These are phyloP conservation scores for Erpetoichthys calabaricus DNA, from an alignment of 2,797 vertebrate species.

Conservation along the genomic window DNA sequence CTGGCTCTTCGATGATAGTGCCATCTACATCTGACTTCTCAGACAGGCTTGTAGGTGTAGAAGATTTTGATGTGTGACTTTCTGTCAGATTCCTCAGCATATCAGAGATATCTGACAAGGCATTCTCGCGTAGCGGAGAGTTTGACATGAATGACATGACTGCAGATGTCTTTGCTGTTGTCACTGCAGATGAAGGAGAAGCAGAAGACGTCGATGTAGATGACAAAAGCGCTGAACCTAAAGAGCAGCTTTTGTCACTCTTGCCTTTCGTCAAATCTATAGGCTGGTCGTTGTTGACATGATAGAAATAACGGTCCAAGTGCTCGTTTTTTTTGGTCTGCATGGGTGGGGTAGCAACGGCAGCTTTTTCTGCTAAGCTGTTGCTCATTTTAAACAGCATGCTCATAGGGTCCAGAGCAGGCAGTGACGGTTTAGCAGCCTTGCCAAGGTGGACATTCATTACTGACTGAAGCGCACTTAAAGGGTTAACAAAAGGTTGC, in stretches of 20 bases:
- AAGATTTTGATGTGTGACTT: conserved; percentile 90
- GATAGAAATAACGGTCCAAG: conserved; percentile 93
- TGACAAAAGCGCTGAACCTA: conserved; percentile 78
- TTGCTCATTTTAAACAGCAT: conserved; percentile 99
- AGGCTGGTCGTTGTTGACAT: conserved; percentile 84
- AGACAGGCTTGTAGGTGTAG: conserved; percentile 89
- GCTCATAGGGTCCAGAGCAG: conserved; percentile 93
- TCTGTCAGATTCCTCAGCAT: conserved; percentile 98
- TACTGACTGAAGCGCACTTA: conserved; percentile 92
- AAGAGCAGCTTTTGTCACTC: conserved; percentile 73
- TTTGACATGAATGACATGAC: conserved; percentile 92
- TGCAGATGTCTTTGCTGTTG: conserved; percentile 86
- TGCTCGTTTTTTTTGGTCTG: conserved; percentile 86
- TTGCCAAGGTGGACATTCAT: conserved; percentile 98
- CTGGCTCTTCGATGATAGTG: conserved; percentile 77
- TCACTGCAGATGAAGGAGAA: conserved; percentile 74
- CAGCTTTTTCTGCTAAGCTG: conserved; percentile 92
- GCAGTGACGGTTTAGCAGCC: conserved; percentile 88
- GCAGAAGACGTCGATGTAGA: conserved; percentile 77
- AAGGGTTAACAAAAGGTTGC: conserved; percentile 92
- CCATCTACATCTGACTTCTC: conserved; percentile 91
- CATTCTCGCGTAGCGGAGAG: conserved; percentile 93
- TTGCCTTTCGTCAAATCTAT: conserved; percentile 98
- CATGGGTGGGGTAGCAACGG: conserved; percentile 78
- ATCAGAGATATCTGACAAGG: conserved; percentile 95